Conservation (phyloP, 2,888 invertebrate species). For the Dinocampus coccinellae region DNA sequence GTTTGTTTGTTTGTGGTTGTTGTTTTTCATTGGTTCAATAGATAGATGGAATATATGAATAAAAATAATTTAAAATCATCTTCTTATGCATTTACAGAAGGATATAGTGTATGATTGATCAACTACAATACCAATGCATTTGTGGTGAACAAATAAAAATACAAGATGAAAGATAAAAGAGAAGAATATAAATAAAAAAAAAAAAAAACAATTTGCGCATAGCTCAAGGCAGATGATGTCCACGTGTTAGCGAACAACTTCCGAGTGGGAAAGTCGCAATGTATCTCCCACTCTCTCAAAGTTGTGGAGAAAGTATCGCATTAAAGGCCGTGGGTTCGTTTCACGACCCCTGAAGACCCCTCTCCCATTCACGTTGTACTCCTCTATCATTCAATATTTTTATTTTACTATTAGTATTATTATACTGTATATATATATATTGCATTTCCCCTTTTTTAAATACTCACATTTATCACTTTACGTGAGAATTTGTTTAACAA, state of each 20-base stretch:
- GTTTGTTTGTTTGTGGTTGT: neutral
- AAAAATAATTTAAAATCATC: neutral
- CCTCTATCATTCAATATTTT: neutral
- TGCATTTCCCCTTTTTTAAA: neutral
- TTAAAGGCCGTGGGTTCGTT: slow-evolving; percentile 56
- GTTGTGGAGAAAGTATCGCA: slow-evolving; percentile 40
- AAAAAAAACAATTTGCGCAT: slow-evolving; percentile 4
- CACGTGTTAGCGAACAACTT: slow-evolving; percentile 34
- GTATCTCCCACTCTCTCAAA: slow-evolving; percentile 5
- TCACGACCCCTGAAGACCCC: slow-evolving; percentile 59
- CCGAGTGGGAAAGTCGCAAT: slow-evolving; percentile 39
- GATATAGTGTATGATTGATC: neutral
- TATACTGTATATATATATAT: too few relatives aligned
- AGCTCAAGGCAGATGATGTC: slow-evolving; percentile 32
- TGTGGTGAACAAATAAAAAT: neutral
- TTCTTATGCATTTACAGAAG: neutral
- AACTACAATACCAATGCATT: neutral
- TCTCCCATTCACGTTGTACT: neutral
- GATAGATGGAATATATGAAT: neutral
- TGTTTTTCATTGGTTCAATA: neutral
- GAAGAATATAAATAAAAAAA: neutral
- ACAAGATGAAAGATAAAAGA: too few relatives aligned
- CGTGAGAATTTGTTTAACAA: neutral
- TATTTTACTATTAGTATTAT: too few relatives aligned
- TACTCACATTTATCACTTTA: neutral